Evolutionary conservation across 2,888 invertebrate genomes (phyloP), one percentile per base, ranked within the genome.

Genomic region (Diarsia dahlii): DNA sequence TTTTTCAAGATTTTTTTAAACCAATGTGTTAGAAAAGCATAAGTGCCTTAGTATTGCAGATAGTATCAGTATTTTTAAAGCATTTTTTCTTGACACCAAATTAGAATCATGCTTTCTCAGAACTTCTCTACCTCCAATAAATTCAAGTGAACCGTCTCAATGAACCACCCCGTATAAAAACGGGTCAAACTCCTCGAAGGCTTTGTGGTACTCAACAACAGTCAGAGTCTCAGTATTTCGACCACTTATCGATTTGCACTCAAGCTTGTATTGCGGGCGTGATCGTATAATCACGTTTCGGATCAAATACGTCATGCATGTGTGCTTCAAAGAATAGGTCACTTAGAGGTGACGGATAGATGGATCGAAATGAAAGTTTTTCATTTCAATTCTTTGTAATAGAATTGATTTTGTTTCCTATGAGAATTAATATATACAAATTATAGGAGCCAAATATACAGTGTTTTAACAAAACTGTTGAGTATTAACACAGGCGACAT

Each of bases 211-310:
- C 39, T 58, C 52, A 5, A 54, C 15, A 72, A 48, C 39, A 66
- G 20, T 39, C 62, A 20, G 65, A 48, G 54, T 60, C 60, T 54
- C 28, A n/a, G 52, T 54, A 78, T 74, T 74, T 81, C n/a, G 58
- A 74, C 34, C 48, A 74, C 46, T 81, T 81, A 60, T 74, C 60
- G 75, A 74, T 74, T 78, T 48, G 12, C 62, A 62, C 62, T 74
- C 54, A 81, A 81, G 28, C 54, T 62, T 62, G 54, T 78, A 71
- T 52, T 78, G 64, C 66, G 54, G 20, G 18, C 39, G 20, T 13
- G 63, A 12, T 28, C 18, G 18, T 45, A 64, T 80, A 72, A 80
- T 64, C 18, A 8, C 23, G 45, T 72, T 34, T 80, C 15, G 23
- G 63, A 77, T 80, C 50, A 72, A 56, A 77, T 20, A 18, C 80